phyloP scores from a whole-genome alignment of 2,797 vertebrate genomes.

The Pangasius larnaudii region DNA sequence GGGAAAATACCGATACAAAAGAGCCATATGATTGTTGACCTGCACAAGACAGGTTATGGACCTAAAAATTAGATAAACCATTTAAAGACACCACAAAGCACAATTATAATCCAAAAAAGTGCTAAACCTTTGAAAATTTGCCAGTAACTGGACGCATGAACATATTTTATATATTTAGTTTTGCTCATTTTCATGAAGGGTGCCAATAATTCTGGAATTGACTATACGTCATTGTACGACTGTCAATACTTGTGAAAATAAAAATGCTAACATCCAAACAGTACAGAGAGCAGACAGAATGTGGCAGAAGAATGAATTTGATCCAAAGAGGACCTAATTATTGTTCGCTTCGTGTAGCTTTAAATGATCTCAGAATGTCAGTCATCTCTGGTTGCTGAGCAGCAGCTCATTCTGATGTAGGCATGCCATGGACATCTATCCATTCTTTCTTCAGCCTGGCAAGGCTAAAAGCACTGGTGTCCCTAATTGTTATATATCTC shows the following conservation, averaged over 20 bases:
- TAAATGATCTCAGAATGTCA: slow-evolving; percentile 6
- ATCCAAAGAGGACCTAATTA: not conserved
- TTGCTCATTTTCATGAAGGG: not conserved
- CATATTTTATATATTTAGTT: too few relatives aligned
- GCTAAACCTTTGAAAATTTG: not conserved
- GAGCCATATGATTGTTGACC: not conserved
- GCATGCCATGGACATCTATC: slow-evolving; percentile 10
- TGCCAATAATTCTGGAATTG: not conserved
- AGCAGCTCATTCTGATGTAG: not conserved
- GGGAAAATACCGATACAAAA: not conserved
- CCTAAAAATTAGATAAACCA: not conserved
- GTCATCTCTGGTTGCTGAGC: slow-evolving; percentile 25
- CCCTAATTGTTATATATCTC: not conserved
- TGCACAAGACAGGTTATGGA: not conserved
- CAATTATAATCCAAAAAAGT: not conserved
- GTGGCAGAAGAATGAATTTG: slow-evolving; percentile 3
- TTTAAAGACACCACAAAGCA: not conserved
- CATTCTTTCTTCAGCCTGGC: not conserved
- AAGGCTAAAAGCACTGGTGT: not conserved
- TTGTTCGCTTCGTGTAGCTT: not conserved
- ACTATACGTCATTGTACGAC: not conserved
- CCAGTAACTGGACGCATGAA: not conserved
- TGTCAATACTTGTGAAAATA: not conserved
- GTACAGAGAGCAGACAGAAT: not conserved
- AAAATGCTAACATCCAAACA: not conserved